Percentiles rank a stretch among this genome's conserved stretches.
These are phyloP conservation scores for Proctacanthus coquilletti DNA, from an alignment of 1,140 invertebrate genomes.

Conservation along the genomic window DNA sequence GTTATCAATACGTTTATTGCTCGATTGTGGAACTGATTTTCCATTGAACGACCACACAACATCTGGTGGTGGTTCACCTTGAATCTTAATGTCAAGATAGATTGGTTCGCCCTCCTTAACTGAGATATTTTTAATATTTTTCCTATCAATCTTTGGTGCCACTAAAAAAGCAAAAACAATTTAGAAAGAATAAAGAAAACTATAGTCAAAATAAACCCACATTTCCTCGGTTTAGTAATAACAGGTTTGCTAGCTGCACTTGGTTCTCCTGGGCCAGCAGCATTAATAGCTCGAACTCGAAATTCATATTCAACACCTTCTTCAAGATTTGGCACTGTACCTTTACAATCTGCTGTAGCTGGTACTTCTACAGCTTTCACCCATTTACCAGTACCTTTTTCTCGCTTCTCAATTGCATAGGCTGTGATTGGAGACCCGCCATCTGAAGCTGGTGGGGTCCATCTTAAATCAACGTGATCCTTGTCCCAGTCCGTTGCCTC, in stretches of 20 bases:
- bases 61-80: conserved; percentile 83
- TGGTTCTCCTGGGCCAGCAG: conserved; percentile 82
- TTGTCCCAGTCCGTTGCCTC: conserved; percentile 90
- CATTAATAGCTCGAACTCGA: conserved; percentile 88
- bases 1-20: conserved; percentile 53
- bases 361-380: conserved; percentile 63
- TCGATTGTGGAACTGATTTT: conserved; percentile 39
- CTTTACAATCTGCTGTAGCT: conserved; percentile 51
- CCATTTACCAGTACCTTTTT: conserved; percentile 76
- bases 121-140: conserved; percentile 66
- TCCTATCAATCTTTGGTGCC: conserved; percentile 84
- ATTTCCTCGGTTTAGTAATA: conserved; percentile 77
- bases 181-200: conserved; percentile 12
- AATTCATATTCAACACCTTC: conserved; percentile 96
- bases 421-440: conserved; percentile 86
- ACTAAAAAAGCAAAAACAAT: conserved; percentile 38
- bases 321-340: conserved; percentile 74
- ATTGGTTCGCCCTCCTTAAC: conserved; percentile 86
- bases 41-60: conserved; percentile 50
- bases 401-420: conserved; percentile 87
- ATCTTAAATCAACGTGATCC: conserved; percentile 82
- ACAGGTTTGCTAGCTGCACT: conserved; percentile 83
- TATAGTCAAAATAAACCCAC: conserved; percentile 37
- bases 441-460: conserved; percentile 75
- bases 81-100: conserved; percentile 79